Base-by-base conservation (phyloP, 2,113 vertebrate genomes). In the Calonectris borealis region DNA sequence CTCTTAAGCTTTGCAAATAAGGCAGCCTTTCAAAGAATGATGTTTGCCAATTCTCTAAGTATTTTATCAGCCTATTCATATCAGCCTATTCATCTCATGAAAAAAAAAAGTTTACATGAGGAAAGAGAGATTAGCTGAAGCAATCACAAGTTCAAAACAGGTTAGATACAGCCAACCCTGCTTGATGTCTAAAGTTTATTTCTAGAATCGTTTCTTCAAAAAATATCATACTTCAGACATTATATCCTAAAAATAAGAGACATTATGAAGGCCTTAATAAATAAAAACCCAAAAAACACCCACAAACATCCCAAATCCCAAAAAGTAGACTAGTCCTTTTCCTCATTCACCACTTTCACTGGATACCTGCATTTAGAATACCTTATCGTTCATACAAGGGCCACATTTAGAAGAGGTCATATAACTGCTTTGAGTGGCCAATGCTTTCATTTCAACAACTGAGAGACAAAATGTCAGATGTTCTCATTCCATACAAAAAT, bases 31-130 rank as follows among this genome's bases (percentile, higher is more conserved):
- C 48, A 76, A 55, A 86, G 55, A 90, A 86, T 2, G 4, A 46
- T 11, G 31, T 62, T 79, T 72, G 32, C n/a, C 48, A 79, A 7
- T 78, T 77, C 31, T 58, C 11, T 6, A 38, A 44, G 24, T 42
- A 92, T 62, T 96, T 94, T 81, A 83, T 76, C 61, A 80, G 29
- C 14, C 21, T 62, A 26, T 52, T 79, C 31, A 57, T 51, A 83
- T 79, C 61, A 80, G 24, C 14, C 21, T 62, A 22, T 52, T 79
- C 31, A 62, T n/a, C 38, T 75, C n/a, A 17, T 1, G 2, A 58
- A 80, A 82, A 65, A 60, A 29, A 38, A 40, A 62, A 3, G 13
- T n/a, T 15, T 51, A 61, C 34, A 46, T 3, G 4, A 62, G 21
- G 25, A 86, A 77, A 83, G 58, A 77, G 5, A 38, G 18, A 80